Conservation (phyloP, 2,113 vertebrate species). For the Brachypteracias leptosomus region DNA sequence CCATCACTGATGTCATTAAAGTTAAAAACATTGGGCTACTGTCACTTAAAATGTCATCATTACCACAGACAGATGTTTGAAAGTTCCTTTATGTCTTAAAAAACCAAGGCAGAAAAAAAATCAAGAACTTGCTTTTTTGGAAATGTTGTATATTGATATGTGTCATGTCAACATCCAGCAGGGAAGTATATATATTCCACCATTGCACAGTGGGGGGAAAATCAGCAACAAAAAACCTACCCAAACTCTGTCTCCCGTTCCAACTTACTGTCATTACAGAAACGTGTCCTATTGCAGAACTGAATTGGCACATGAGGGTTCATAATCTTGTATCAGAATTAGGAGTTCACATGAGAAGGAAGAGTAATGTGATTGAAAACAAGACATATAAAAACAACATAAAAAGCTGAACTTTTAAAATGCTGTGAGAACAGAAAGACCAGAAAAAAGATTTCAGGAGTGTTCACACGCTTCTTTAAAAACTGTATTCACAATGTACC, state of each 20-base stretch:
- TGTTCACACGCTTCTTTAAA: background rate
- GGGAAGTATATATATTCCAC: background rate
- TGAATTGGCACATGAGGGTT: background rate
- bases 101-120: background rate
- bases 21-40: background rate
- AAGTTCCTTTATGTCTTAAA: background rate
- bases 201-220: background rate
- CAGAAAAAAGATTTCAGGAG: background rate
- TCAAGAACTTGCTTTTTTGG: background rate
- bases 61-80: background rate
- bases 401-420: background rate
- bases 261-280: background rate
- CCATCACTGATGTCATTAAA: background rate
- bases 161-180: background rate
- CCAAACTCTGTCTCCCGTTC: rapidly evolving
- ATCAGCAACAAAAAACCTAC: background rate
- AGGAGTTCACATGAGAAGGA: background rate
- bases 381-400: background rate
- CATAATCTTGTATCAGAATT: background rate
- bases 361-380: background rate
- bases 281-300: background rate
- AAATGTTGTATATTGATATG: background rate
- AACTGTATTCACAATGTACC: background rate
- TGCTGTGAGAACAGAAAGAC: background rate
- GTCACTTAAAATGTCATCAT: background rate